A percentile compares a stretch with the other conserved stretches of the same genome.
phyloP scores from a whole-genome alignment of 2,888 invertebrate species.

The Tineola bisselliella region DNA sequence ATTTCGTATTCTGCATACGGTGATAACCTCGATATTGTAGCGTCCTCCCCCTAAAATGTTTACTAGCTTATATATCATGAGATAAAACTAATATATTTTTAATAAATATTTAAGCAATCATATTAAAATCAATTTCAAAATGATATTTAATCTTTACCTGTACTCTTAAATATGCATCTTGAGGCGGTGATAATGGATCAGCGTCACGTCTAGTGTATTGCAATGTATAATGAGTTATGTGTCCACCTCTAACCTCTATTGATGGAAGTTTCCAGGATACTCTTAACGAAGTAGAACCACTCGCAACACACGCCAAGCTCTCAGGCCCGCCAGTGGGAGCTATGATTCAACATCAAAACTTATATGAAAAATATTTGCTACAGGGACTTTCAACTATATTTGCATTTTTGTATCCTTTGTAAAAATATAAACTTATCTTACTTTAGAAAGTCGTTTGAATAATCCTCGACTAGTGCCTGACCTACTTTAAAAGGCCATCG shows the following conservation, averaged over 20 bases:
- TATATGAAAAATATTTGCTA: background rate
- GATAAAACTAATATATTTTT: background rate
- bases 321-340: constrained; percentile 82
- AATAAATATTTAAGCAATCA: too few relatives aligned
- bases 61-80: background rate
- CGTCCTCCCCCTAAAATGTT: constrained; percentile 70
- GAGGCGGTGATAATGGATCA: constrained; percentile 46
- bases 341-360: constrained; percentile 26
- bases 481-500: constrained; percentile 41
- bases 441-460: background rate
- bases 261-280: constrained; percentile 79
- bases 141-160: constrained; percentile 34
- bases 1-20: constrained; percentile 90
- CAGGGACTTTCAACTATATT: background rate
- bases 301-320: constrained; percentile 75
- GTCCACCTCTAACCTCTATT: constrained; percentile 74
- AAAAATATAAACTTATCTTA: background rate
- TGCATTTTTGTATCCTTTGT: background rate
- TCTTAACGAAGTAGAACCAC: constrained; percentile 79
- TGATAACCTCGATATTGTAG: constrained; percentile 79
- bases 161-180: constrained; percentile 50
- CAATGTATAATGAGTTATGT: constrained; percentile 56
- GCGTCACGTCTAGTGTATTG: constrained; percentile 52
- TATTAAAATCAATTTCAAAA: background rate
- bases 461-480: background rate